Conservation (phyloP, 2,797 vertebrate species). For the Adrianichthys oophorus region DNA sequence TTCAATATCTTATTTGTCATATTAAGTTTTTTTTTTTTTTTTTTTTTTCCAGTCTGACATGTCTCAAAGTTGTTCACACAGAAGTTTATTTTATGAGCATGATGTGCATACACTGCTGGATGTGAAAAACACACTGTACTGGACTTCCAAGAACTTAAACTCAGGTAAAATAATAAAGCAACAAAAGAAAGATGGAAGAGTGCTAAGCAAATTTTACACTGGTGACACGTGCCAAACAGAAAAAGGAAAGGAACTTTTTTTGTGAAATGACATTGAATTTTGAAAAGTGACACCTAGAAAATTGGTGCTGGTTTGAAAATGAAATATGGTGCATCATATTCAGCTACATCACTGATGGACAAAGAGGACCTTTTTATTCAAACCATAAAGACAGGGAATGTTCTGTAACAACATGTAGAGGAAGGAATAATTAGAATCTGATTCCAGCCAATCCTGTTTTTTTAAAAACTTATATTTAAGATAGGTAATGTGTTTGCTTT, state of each 20-base stretch:
- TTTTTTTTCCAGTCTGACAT: too few relatives aligned
- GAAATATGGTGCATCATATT: not conserved
- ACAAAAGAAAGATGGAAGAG: not conserved
- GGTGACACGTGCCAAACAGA: slow-evolving; percentile 25
- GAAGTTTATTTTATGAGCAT: too few relatives aligned
- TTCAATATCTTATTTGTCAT: too few relatives aligned
- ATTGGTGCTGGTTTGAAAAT: slow-evolving; percentile 5
- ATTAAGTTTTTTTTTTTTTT: too few relatives aligned
- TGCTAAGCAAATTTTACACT: slow-evolving; percentile 10
- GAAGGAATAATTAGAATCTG: too few relatives aligned
- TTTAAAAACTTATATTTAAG: too few relatives aligned
- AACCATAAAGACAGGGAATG: not conserved
- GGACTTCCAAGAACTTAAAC: not conserved
- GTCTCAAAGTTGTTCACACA: too few relatives aligned
- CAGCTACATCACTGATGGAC: not conserved
- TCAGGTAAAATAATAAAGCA: not conserved
- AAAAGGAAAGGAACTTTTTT: slow-evolving; percentile 1
- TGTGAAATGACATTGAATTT: slow-evolving; percentile 9
- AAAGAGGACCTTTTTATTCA: too few relatives aligned
- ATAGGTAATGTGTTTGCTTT: too few relatives aligned
- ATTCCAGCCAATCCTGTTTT: too few relatives aligned
- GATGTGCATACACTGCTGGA: too few relatives aligned
- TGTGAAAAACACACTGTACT: too few relatives aligned
- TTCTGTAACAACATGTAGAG: not conserved
- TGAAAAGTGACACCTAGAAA: slow-evolving; percentile 19